phyloP scores from a whole-genome alignment of 92 coral and sea anemone genomes.

The Porites rus region DNA sequence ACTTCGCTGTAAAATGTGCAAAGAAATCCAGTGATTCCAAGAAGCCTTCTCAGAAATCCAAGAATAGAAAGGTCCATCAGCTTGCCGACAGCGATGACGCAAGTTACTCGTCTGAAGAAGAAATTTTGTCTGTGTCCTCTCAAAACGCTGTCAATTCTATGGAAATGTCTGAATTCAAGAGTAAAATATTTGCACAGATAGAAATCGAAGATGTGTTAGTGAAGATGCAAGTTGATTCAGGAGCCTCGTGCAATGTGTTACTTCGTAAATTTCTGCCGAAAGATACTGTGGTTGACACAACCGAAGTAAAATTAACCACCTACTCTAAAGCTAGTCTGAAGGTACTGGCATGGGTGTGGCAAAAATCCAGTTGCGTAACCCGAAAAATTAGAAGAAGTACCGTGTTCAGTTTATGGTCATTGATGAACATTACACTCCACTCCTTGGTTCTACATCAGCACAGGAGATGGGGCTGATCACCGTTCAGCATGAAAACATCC shows the following conservation, averaged over 20 bases:
- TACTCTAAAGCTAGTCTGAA: conserved; percentile 38
- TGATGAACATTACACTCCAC: conserved; percentile 40
- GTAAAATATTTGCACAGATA: background rate
- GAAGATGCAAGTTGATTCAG: conserved; percentile 50
- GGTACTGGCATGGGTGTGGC: conserved; percentile 12
- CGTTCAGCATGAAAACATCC: conserved; percentile 8
- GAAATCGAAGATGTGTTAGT: conserved; percentile 6
- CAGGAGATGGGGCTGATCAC: conserved; percentile 45
- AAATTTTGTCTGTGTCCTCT: conserved; percentile 28
- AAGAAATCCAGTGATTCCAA: conserved; percentile 27
- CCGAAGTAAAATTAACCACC: conserved; percentile 12
- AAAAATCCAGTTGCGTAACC: background rate
- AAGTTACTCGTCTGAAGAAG: conserved; percentile 12
- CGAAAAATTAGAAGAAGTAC: conserved; percentile 31
- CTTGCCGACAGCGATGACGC: conserved; percentile 12
- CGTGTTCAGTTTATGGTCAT: conserved; percentile 26
- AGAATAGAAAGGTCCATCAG: conserved; percentile 7
- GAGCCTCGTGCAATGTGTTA: conserved; percentile 51
- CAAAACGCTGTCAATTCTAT: conserved; percentile 2
- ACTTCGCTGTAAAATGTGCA: conserved; percentile 35
- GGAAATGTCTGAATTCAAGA: background rate
- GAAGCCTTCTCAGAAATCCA: background rate
- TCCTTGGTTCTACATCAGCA: conserved; percentile 43
- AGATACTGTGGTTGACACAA: conserved; percentile 4
- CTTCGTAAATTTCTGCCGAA: conserved; percentile 21